phyloP scores from a whole-genome alignment of 53 echinoderm and acorn worm genomes.

The Holothuria leucospilota region DNA sequence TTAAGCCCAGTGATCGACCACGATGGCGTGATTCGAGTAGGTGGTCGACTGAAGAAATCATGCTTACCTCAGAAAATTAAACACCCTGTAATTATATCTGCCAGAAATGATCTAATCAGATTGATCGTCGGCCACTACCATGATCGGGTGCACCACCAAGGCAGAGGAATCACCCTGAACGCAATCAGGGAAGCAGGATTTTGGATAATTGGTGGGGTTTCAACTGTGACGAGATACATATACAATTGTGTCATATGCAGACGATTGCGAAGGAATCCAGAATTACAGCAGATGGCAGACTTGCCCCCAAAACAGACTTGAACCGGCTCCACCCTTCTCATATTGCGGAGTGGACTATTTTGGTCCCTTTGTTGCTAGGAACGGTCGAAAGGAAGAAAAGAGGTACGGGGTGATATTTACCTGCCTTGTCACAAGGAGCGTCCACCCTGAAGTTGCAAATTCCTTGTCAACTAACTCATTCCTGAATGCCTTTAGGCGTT shows the following conservation, averaged over 20 bases:
- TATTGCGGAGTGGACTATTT: too few species aligned
- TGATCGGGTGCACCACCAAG: slow-evolving; percentile 20
- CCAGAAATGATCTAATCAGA: slow-evolving; percentile 3
- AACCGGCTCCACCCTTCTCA: slow-evolving; percentile 70
- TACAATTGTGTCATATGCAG: slow-evolving; percentile 62
- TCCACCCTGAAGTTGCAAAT: too few species aligned
- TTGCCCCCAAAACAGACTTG: slow-evolving; percentile 62
- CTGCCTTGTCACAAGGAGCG: too few species aligned
- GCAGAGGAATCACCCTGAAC: slow-evolving; percentile 62
- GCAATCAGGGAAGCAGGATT: slow-evolving; percentile 40
- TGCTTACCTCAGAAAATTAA: slow-evolving; percentile 9
- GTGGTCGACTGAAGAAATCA: slow-evolving; percentile 23
- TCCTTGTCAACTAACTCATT: too few species aligned
- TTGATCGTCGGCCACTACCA: slow-evolving; percentile 27
- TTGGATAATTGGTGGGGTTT: slow-evolving; percentile 51
- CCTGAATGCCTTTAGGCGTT: too few species aligned
- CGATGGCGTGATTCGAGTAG: slow-evolving; percentile 1
- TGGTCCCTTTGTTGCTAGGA: too few species aligned
- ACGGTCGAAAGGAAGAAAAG: too few species aligned
- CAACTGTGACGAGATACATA: slow-evolving; percentile 44
- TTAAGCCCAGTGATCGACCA: background rate
- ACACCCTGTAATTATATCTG: slow-evolving; percentile 28
- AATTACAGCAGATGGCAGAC: slow-evolving; percentile 67
- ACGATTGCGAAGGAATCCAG: slow-evolving; percentile 41
- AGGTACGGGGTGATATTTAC: too few species aligned